A percentile compares a stretch with the other conserved stretches of the same genome.
These are phyloP conservation scores for Sphyrna mokarran DNA, from an alignment of 2,113 vertebrate species.

Conservation along the genomic window DNA sequence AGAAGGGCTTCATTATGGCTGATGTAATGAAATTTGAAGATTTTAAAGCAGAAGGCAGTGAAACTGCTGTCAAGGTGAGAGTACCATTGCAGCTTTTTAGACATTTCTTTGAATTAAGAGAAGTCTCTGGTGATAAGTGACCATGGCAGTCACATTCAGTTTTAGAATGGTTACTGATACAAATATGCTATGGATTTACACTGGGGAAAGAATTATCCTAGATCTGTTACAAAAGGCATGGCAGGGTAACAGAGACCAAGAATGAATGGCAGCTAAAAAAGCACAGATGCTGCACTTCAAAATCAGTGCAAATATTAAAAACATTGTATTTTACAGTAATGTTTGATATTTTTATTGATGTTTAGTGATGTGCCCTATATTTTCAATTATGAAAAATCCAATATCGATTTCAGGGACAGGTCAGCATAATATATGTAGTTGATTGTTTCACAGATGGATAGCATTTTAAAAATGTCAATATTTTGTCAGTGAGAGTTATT, in stretches of 20 bases:
- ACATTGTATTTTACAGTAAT: slow-evolving; percentile 47
- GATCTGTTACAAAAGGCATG: slow-evolving; percentile 24
- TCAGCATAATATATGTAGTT: neutral
- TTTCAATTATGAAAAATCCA: neutral
- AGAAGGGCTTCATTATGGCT: slow-evolving; percentile 95
- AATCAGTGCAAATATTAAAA: neutral
- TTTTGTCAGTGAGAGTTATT: neutral
- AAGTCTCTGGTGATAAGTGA: slow-evolving; percentile 56
- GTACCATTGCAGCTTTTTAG: slow-evolving; percentile 49
- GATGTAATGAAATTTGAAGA: slow-evolving; percentile 95
- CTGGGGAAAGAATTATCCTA: slow-evolving; percentile 60
- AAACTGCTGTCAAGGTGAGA: slow-evolving; percentile 84
- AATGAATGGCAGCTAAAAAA: slow-evolving; percentile 8
- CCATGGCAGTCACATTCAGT: slow-evolving; percentile 55
- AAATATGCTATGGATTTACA: slow-evolving; percentile 58
- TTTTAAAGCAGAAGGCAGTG: slow-evolving; percentile 89
- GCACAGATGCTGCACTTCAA: neutral
- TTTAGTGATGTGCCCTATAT: neutral
- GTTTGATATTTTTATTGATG: slow-evolving; percentile 17
- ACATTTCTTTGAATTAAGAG: slow-evolving; percentile 48
- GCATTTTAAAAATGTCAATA: neutral
- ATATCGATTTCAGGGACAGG: neutral
- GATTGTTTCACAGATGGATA: neutral
- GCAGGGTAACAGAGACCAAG: neutral
- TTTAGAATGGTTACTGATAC: slow-evolving; percentile 45